Evolutionary conservation across 2,797 vertebrate species (phyloP).

Genomic region (Etheostoma nigrum): DNA sequence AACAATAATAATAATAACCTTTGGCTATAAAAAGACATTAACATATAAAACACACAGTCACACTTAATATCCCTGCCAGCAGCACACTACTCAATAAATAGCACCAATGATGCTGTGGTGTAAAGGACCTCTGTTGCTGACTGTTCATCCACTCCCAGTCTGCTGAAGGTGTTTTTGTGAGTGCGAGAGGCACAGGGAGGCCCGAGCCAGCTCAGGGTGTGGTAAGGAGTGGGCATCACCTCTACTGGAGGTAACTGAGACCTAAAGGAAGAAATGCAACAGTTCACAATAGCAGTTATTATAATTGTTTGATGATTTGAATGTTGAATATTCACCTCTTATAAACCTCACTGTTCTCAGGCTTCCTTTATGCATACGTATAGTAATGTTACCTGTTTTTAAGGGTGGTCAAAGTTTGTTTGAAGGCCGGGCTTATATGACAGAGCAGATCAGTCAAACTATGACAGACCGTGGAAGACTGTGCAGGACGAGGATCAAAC

Average conservation of each 20-base stretch:
- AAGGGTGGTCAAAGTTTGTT: constrained; percentile 75
- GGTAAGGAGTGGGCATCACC: constrained; percentile 80
- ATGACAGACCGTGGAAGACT: constrained; percentile 82
- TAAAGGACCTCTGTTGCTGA: constrained; percentile 77
- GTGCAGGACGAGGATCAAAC: constrained; percentile 85
- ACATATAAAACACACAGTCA: constrained; percentile 4
- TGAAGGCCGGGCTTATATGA: constrained; percentile 85
- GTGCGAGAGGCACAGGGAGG: constrained; percentile 77
- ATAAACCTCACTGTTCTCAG: background rate
- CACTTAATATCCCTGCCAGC: background rate
- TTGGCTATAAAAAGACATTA: too few relatives aligned
- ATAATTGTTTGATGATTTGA: background rate
- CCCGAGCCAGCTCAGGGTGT: constrained; percentile 84
- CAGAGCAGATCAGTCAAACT: constrained; percentile 86
- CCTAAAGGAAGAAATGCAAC: constrained; percentile 55
- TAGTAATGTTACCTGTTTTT: constrained; percentile 78
- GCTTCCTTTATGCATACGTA: background rate
- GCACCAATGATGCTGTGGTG: background rate
- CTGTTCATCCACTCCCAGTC: constrained; percentile 83
- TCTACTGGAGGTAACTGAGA: constrained; percentile 72
- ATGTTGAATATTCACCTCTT: background rate
- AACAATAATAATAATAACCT: too few relatives aligned
- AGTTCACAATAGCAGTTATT: background rate
- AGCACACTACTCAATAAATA: constrained; percentile 6
- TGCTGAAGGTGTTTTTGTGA: constrained; percentile 82